A percentile compares a stretch with the other conserved stretches of the same genome.
phyloP scores from a whole-genome alignment of 2,888 invertebrate species.

The Apamea epomidion region DNA sequence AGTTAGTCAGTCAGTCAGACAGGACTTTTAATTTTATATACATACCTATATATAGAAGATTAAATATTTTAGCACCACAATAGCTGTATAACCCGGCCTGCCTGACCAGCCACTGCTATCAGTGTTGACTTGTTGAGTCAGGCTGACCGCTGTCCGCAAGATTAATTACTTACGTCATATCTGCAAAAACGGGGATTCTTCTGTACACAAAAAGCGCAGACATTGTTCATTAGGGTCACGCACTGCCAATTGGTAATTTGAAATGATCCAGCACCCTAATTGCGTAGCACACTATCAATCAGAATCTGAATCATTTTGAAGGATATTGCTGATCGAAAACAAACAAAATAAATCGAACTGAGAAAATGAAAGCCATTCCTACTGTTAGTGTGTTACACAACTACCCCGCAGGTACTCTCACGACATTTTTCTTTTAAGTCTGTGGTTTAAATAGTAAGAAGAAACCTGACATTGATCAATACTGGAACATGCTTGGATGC shows the following conservation, averaged over 20 bases:
- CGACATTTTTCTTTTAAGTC: neutral
- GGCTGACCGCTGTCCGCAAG: slow-evolving; percentile 15
- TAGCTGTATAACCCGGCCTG: too few relatives aligned
- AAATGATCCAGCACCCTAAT: neutral
- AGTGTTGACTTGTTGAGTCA: neutral
- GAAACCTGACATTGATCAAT: neutral
- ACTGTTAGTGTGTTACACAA: too few relatives aligned
- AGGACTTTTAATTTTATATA: too few relatives aligned
- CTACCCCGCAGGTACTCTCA: neutral
- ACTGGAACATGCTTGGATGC: too few relatives aligned
- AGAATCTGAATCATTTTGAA: neutral
- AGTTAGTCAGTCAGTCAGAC: too few relatives aligned
- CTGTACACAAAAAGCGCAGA: neutral
- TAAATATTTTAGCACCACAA: neutral
- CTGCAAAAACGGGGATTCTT: neutral
- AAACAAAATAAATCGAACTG: neutral
- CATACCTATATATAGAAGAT: too few relatives aligned
- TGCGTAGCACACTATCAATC: neutral
- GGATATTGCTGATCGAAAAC: neutral
- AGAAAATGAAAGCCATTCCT: neutral
- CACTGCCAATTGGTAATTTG: neutral
- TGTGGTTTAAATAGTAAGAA: neutral
- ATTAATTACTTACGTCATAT: slow-evolving; percentile 16
- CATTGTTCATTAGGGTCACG: neutral
- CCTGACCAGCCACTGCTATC: slow-evolving; percentile 10